Evolutionary conservation across 2,113 vertebrate genomes (phyloP), one percentile per base, ranked within the genome.

Genomic region (Eulemur rufifrons): DNA sequence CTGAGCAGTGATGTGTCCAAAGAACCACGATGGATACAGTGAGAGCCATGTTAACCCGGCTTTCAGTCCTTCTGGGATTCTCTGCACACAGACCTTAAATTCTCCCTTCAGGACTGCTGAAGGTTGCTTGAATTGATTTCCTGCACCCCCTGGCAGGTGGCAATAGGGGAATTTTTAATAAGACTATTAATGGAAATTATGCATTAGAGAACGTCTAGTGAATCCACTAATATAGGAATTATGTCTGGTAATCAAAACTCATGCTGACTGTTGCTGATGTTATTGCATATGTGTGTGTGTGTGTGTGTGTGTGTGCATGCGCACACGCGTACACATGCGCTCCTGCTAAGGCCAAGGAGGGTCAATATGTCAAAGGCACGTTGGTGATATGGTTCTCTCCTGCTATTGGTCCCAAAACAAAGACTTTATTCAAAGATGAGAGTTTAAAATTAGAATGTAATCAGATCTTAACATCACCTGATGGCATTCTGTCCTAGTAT

Each of bases 101-200:
- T 71, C 50, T 88, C 27, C 45, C n/a, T 29, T 77, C 68, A 92
- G 84, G 54, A 23, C 52, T 47, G 54, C 39, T 82, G n/a, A 25
- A 56, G 45, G 1, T 54, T 83, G 61, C 18, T 56, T 37, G 47
- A 73, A 37, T 27, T 54, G 68, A 59, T 84, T 94, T 86, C 54
- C 88, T 77, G 34, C 45, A 17, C 73, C 20, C 54, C 9, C 78
- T 97, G 80, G 74, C 63, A 97, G 39, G 61, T 86, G 73, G 68
- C 78, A 83, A 82, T 56, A 95, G 52, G 45, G 63, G 69, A 83
- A 89, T 89, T 91, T 86, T 63, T 78, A 85, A 69, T 83, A 74
- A 83, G 47, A 78, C 68, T 96, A 86, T 92, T 95, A 94, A 89
- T 96, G 95, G 95, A 97, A 95, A 63, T 20, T 89, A 83, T 68